Conservation (phyloP, 2,888 invertebrate species). For the Nomada goodeniana region DNA sequence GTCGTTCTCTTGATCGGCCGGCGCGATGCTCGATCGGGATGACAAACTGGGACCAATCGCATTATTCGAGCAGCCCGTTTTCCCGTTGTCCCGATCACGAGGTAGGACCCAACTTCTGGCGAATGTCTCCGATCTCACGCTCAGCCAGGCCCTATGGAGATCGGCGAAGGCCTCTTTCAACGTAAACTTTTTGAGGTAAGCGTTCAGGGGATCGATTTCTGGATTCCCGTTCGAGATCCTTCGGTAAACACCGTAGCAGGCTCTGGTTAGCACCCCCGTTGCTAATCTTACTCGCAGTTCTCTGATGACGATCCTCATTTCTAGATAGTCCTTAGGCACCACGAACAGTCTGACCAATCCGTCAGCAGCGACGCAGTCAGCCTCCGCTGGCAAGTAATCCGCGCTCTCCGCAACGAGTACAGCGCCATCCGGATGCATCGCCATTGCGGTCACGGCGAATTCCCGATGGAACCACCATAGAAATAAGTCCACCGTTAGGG, state of each 20-base stretch:
- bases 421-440: slow-evolving; percentile 83
- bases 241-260: slow-evolving; percentile 58
- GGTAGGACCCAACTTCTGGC: slow-evolving; percentile 80
- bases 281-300: slow-evolving; percentile 83
- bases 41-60: slow-evolving; percentile 52
- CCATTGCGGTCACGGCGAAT: slow-evolving; percentile 84
- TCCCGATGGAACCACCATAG: slow-evolving; percentile 85
- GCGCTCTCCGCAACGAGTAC: slow-evolving; percentile 82
- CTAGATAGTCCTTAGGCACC: slow-evolving; percentile 75
- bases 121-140: slow-evolving; percentile 83
- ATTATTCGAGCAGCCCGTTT: slow-evolving; percentile 13
- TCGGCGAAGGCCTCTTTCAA: slow-evolving; percentile 85
- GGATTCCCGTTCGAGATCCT: slow-evolving; percentile 16
- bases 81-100: slow-evolving; percentile 69
- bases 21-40: slow-evolving; percentile 50
- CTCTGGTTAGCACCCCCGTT: slow-evolving; percentile 73
- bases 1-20: slow-evolving; percentile 70
- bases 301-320: slow-evolving; percentile 78
- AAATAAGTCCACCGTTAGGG: slow-evolving; percentile 84
- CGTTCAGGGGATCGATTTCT: slow-evolving; percentile 53
- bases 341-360: slow-evolving; percentile 80
- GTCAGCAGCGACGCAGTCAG: slow-evolving; percentile 81
- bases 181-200: slow-evolving; percentile 76
- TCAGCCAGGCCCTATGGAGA: slow-evolving; percentile 84
- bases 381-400: slow-evolving; percentile 81